Percentiles rank a stretch among this genome's conserved stretches.
Evolutionary conservation across 2,797 vertebrate genomes (phyloP).

Genomic region (Graptemys geographica): DNA sequence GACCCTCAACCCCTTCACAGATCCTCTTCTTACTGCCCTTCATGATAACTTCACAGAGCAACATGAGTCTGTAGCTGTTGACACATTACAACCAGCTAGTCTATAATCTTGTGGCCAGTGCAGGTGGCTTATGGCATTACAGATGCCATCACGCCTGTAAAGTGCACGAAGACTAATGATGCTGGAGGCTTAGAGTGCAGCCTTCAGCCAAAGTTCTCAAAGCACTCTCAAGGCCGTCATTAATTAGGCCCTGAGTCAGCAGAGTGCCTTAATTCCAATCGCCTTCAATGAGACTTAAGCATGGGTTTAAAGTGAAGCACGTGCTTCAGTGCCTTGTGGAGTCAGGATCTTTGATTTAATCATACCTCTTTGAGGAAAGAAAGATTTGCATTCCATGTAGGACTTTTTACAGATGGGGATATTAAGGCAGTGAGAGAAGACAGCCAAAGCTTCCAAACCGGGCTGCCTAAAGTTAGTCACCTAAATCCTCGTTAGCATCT

Average conservation of each 20-base stretch:
- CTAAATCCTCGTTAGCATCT: not conserved
- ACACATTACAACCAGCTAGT: not conserved
- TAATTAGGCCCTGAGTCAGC: not conserved
- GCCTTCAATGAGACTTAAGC: not conserved
- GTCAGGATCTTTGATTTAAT: not conserved
- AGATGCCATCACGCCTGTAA: not conserved
- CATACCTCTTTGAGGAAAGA: not conserved
- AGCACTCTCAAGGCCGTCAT: not conserved
- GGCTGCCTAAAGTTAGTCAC: not conserved
- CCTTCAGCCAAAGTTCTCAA: not conserved
- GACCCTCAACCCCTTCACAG: not conserved
- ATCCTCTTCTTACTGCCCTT: not conserved
- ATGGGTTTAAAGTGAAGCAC: not conserved
- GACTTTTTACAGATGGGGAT: not conserved
- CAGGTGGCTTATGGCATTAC: not conserved
- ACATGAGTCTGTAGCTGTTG: not conserved
- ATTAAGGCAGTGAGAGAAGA: not conserved
- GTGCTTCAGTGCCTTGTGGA: not conserved
- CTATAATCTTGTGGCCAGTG: rapidly evolving
- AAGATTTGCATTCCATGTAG: rapidly evolving
- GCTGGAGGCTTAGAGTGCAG: not conserved
- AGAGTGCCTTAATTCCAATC: not conserved
- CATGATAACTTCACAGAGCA: rapidly evolving
- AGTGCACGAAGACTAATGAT: rapidly evolving
- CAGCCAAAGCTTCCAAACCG: not conserved